Evolutionary conservation across 2,113 vertebrate species (phyloP).

Genomic region (Turnix velox): DNA sequence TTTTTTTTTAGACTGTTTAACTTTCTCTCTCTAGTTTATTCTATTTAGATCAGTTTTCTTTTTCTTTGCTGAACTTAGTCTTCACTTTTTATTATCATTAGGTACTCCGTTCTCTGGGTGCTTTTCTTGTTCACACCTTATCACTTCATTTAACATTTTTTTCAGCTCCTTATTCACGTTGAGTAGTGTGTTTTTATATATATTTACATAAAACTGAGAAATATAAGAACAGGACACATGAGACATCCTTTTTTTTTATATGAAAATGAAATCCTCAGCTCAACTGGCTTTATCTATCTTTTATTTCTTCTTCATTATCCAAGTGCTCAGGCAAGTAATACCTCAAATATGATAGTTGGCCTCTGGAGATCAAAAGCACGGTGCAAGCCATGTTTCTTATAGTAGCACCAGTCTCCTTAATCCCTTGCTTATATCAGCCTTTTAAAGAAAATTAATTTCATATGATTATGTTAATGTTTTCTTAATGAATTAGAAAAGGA

Average conservation of each 20-base stretch:
- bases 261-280: constrained; percentile 27
- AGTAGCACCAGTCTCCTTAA: constrained; percentile 31
- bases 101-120: not conserved
- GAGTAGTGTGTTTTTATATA: constrained; percentile 18
- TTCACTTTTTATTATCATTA: constrained; percentile 17
- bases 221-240: not conserved
- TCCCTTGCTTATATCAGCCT: constrained; percentile 42
- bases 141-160: constrained; percentile 47
- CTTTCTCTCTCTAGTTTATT: not conserved
- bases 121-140: constrained; percentile 47
- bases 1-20: not conserved
- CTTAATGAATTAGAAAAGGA: constrained; percentile 58
- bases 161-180: not conserved
- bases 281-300: not conserved
- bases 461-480: constrained; percentile 63
- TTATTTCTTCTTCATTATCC: not conserved
- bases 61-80: not conserved
- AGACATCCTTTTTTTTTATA: not conserved
- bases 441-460: constrained; percentile 52
- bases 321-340: not conserved
- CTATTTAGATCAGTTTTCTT: not conserved
- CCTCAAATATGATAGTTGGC: not conserved
- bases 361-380: not conserved
- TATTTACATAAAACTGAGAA: constrained; percentile 12
- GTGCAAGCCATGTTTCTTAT: constrained; percentile 4